A percentile compares a stretch with the other conserved stretches of the same genome.
These are phyloP conservation scores for Drosophila bocqueti DNA, from an alignment of 1,140 invertebrate species.

Conservation along the genomic window DNA sequence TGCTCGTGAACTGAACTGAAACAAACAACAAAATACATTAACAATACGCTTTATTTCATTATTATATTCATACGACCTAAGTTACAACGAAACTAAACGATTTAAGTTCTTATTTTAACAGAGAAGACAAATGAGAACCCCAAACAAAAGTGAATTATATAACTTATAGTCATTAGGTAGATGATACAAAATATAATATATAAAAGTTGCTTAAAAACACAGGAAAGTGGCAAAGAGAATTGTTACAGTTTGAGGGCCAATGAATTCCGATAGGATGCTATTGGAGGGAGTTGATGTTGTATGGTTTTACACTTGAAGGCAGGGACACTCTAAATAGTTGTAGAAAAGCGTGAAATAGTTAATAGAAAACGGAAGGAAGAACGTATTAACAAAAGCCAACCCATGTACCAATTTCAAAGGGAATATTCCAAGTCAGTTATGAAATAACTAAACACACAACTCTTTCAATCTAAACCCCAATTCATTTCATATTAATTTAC, in stretches of 20 bases:
- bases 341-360: slow-evolving; percentile 62
- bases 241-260: slow-evolving; percentile 51
- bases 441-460: neutral
- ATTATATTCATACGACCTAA: slow-evolving; percentile 17
- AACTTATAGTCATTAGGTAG: slow-evolving; percentile 20
- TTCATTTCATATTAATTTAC: neutral
- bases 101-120: slow-evolving; percentile 52
- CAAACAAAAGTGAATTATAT: neutral
- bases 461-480: neutral
- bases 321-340: slow-evolving; percentile 74
- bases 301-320: slow-evolving; percentile 64
- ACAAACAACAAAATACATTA: slow-evolving; percentile 20
- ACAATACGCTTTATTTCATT: slow-evolving; percentile 40
- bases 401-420: slow-evolving; percentile 27
- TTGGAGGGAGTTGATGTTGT: slow-evolving; percentile 35
- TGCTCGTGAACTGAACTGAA: slow-evolving; percentile 45
- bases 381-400: slow-evolving; percentile 19
- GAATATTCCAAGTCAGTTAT: slow-evolving; percentile 10
- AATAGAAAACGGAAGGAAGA: slow-evolving; percentile 8
- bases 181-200: slow-evolving; percentile 16
- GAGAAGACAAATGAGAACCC: slow-evolving; percentile 8
- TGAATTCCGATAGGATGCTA: slow-evolving; percentile 1
- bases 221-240: slow-evolving; percentile 35
- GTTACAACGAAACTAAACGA: slow-evolving; percentile 67
- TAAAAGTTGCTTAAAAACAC: slow-evolving; percentile 13